Base-by-base conservation (phyloP, 2,113 vertebrate genomes). In the Sigmodon hispidus region DNA sequence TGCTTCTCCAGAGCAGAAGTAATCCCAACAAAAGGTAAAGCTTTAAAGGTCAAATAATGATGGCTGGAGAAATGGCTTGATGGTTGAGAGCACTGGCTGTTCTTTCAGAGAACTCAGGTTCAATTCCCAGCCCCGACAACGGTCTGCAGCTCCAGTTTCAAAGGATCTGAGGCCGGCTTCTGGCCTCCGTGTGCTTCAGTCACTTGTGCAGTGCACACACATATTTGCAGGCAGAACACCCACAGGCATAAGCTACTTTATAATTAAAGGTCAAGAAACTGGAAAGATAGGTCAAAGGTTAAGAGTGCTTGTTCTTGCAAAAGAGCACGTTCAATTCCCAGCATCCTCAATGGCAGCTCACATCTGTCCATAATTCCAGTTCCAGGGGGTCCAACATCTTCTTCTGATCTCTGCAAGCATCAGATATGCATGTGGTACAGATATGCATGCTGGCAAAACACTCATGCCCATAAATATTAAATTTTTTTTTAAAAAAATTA, bases 1-100 rank as follows among this genome's bases (percentile, higher is more conserved):
- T 43, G 22, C 48, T 45, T 97, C 45, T 67, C 77, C 5, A 7
- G 13, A 89, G 84, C 84, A 95, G 87, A 85, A 91, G 83, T 85
- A 96, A 43, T 8, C 26, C 45, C 69, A 91, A 89, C 34, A 73
- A 36, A 50, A 87, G 48, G 55, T 93, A 89, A 65, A 36, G 61
- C 10, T 7, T 48, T 34, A 21, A 65, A 85, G 43, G 43, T 67
- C 85, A 11, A 61, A 84, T 63, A 61, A 43, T 63, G 63, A 15
- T 10, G n/a, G 3, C n/a, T 43, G 24, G 57, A 43, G n/a, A 10
- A 15, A 61, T 7, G 4, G 31, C 24, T 43, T 19, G 7, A 7
- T 59, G 55, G 79, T 17, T n/a, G 43, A 26, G 55, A 81, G 55
- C 80, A 26, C 57, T 43, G 80, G 57, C n/a, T 61, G n/a, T n/a